A percentile compares a stretch with the other conserved stretches of the same genome.
These are phyloP conservation scores for Cassiopea xamachana DNA, from an alignment of 30 jellyfish, hydroid and myxozoan species.

Conservation along the genomic window DNA sequence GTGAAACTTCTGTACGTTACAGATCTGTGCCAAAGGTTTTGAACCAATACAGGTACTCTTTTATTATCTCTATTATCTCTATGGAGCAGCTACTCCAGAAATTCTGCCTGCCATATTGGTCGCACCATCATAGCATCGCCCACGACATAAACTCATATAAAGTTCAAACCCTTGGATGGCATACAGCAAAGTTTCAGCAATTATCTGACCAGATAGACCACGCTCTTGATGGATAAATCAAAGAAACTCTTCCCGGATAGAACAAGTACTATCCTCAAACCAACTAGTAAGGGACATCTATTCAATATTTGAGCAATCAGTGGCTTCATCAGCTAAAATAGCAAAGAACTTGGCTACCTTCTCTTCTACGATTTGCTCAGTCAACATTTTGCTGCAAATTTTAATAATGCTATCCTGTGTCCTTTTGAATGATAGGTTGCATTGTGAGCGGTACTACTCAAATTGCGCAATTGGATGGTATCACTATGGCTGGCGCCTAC, in stretches of 20 bases:
- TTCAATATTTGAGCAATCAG: conserved; percentile 33
- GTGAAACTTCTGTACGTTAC: too few relatives aligned
- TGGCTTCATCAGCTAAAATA: conserved; percentile 44
- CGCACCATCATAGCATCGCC: conserved; percentile 73
- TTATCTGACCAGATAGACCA: conserved; percentile 50
- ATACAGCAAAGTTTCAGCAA: not conserved
- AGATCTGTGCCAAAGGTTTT: too few relatives aligned
- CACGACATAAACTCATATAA: conserved; percentile 44
- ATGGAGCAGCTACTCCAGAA: conserved; percentile 56
- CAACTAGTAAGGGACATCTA: conserved; percentile 51
- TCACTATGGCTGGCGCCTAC: not conserved
- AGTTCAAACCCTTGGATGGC: conserved; percentile 5
- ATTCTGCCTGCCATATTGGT: conserved; percentile 44
- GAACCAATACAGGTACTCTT: too few relatives aligned
- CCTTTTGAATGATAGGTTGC: conserved; percentile 76
- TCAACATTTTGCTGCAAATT: conserved; percentile 37
- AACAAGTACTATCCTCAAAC: conserved; percentile 4
- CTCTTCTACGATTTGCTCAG: not conserved
- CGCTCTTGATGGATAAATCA: conserved; percentile 31
- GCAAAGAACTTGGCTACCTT: conserved; percentile 42
- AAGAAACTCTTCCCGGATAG: conserved; percentile 39
- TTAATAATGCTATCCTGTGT: conserved; percentile 50
- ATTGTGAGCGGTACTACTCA: conserved; percentile 55
- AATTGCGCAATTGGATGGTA: conserved; percentile 21
- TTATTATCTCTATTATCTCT: too few relatives aligned